Conservation (phyloP, 2,888 invertebrate species). For the Platypus cylindrus region DNA sequence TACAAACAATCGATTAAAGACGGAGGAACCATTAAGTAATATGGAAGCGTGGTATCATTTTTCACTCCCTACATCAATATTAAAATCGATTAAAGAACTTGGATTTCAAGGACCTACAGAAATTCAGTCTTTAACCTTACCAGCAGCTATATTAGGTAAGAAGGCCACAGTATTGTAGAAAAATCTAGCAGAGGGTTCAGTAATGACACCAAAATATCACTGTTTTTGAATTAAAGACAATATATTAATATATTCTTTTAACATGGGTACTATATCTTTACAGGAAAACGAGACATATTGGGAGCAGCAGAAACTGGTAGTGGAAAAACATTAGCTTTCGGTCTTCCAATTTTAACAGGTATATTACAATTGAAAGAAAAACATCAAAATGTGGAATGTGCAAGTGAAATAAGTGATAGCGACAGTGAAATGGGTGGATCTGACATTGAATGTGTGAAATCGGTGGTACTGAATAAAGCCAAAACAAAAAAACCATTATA, state of each 20-base stretch:
- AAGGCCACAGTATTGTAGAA: not conserved
- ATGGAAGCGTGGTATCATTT: constrained; percentile 10
- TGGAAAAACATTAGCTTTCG: constrained; percentile 97
- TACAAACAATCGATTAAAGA: not conserved
- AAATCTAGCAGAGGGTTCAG: not conserved
- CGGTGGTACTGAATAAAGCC: constrained; percentile 32
- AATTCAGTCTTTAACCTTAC: constrained; percentile 72
- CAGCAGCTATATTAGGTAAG: constrained; percentile 70
- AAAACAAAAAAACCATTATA: constrained; percentile 45
- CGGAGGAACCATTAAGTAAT: constrained; percentile 2
- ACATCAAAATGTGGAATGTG: constrained; percentile 20
- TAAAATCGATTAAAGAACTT: constrained; percentile 61
- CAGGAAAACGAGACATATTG: constrained; percentile 72
- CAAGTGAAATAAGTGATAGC: constrained; percentile 14
- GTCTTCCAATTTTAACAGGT: constrained; percentile 80
- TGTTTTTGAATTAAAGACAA: no score
- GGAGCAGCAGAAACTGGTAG: constrained; percentile 99
- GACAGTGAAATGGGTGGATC: constrained; percentile 35
- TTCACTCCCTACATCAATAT: constrained; percentile 36
- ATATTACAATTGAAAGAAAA: constrained; percentile 49
- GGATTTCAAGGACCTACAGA: constrained; percentile 74
- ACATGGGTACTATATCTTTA: constrained; percentile 16
- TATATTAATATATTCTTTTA: no score
- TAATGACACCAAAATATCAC: constrained; percentile 1
- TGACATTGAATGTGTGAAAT: constrained; percentile 52